These are phyloP conservation scores for Archilochus colubris DNA, from an alignment of 2,113 vertebrate genomes.

Conservation along the genomic window DNA sequence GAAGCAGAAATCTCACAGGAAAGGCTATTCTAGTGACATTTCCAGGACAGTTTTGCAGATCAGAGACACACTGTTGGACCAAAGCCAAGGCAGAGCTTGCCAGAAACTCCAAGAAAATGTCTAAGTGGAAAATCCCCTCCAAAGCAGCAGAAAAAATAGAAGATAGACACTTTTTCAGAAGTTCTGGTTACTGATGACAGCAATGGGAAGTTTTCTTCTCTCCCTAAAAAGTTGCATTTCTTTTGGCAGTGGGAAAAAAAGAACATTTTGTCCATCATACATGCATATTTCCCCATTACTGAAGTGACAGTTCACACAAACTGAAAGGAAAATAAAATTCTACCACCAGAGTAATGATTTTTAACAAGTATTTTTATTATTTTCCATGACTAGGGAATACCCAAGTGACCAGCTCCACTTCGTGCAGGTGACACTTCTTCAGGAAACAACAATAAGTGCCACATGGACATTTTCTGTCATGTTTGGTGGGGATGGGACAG, in stretches of 20 bases:
- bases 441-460: neutral
- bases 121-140: neutral
- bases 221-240: neutral
- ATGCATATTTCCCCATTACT: neutral
- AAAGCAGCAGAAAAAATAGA: neutral
- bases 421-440: neutral
- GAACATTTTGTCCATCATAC: neutral
- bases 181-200: neutral
- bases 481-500: neutral
- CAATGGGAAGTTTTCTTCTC: neutral
- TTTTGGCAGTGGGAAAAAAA: neutral
- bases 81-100: neutral
- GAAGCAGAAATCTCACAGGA: conserved; percentile 38
- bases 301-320: neutral
- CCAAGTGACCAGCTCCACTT: neutral
- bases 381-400: neutral
- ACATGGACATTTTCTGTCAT: neutral
- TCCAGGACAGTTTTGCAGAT: neutral
- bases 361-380: neutral
- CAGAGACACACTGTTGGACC: neutral
- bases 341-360: neutral
- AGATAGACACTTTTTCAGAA: neutral
- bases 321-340: neutral
- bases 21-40: neutral
- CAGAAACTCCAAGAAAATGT: neutral